phyloP scores from a whole-genome alignment of 2,797 vertebrate genomes.

The Erithacus rubecula region DNA sequence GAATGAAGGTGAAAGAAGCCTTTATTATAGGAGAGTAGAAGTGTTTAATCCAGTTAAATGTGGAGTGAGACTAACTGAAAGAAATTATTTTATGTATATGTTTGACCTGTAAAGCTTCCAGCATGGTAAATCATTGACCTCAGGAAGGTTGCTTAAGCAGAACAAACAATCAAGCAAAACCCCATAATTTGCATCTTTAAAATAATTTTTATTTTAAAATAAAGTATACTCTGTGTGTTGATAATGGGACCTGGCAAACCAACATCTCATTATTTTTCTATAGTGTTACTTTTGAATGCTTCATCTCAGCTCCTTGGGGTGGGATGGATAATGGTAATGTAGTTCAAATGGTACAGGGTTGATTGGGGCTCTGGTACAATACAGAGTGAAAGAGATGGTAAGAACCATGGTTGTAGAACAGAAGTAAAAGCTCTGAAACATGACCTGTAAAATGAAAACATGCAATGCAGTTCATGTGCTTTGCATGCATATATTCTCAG shows the following conservation, averaged over 20 bases:
- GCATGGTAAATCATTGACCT: neutral
- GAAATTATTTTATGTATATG: neutral
- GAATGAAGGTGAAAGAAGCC: neutral
- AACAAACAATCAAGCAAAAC: neutral
- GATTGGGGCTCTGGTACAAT: neutral
- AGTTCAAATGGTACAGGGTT: neutral
- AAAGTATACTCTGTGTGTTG: neutral
- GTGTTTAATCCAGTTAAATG: neutral
- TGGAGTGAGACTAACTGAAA: neutral
- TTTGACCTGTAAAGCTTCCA: neutral
- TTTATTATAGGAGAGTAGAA: neutral
- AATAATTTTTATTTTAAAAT: neutral
- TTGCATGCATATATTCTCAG: neutral
- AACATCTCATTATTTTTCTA: neutral
- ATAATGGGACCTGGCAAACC: neutral
- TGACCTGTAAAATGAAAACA: neutral
- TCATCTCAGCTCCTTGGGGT: neutral
- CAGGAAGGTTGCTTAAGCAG: neutral
- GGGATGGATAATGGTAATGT: neutral
- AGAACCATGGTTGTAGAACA: neutral
- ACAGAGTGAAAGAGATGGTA: neutral
- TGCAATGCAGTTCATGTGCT: accelerated
- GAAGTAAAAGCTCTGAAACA: neutral
- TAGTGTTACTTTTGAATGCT: neutral
- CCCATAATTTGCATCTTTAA: neutral